These are phyloP conservation scores for Rhinogobius similis DNA, from an alignment of 2,113 vertebrate species.

Conservation along the genomic window DNA sequence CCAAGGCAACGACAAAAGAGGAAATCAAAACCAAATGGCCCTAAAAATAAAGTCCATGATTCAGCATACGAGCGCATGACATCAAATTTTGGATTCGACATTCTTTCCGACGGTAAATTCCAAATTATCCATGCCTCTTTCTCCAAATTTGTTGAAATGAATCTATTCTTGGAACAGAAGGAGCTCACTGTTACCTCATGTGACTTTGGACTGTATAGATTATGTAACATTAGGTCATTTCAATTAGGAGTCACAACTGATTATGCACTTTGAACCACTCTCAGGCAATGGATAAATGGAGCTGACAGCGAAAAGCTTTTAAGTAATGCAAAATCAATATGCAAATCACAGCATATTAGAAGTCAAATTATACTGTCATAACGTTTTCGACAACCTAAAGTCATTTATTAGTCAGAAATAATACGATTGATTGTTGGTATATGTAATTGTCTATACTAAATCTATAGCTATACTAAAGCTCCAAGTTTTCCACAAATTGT, in stretches of 20 bases:
- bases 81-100: not conserved
- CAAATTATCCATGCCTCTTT: not conserved
- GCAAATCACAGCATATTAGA: not conserved
- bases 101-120: not conserved
- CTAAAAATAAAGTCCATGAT: slow-evolving; percentile 31
- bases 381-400: not conserved
- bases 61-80: not conserved
- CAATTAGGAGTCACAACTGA: not conserved
- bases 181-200: not conserved
- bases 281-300: not conserved
- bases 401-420: not conserved
- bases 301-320: not conserved
- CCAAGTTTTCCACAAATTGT: not conserved
- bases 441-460: no score
- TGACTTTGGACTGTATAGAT: not conserved
- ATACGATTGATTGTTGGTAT: no score
- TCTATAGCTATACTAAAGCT: no score
- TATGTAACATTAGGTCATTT: not conserved
- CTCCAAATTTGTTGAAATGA: not conserved
- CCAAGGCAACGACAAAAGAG: not conserved
- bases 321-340: not conserved
- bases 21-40: slow-evolving; percentile 7
- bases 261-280: not conserved
- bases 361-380: not conserved
- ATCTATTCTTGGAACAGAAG: not conserved